Evolutionary conservation across 2,113 vertebrate species (phyloP).

Genomic region (Cichladusa arquata): DNA sequence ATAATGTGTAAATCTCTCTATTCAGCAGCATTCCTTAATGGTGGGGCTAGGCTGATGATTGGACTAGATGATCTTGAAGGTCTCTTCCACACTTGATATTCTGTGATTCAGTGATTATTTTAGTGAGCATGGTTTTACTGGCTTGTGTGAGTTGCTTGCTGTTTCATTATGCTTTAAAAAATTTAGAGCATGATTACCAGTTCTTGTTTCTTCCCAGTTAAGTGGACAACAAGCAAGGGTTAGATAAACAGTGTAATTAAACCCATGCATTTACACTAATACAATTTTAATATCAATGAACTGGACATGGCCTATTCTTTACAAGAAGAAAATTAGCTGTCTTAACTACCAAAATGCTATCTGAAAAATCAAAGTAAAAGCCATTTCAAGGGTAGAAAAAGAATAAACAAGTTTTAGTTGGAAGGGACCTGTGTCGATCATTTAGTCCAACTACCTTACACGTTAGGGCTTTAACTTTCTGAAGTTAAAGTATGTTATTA

Average conservation of each 20-base stretch:
- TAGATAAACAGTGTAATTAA: neutral
- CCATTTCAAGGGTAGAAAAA: neutral
- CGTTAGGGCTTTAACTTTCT: neutral
- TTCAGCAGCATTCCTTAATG: neutral
- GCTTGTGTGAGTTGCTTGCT: neutral
- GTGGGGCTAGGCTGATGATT: neutral
- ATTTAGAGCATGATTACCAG: neutral
- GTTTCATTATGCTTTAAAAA: neutral
- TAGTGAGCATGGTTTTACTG: neutral
- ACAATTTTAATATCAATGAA: neutral
- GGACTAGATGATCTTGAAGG: neutral
- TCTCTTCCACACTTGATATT: neutral
- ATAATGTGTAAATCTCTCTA: neutral
- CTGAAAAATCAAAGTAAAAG: neutral
- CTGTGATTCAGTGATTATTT: neutral
- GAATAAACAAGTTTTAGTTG: neutral
- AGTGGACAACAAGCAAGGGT: neutral
- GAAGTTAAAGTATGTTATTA: neutral
- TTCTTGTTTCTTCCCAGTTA: neutral
- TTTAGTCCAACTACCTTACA: neutral
- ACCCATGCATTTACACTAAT: fast-evolving
- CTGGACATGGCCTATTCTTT: neutral
- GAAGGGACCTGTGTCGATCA: neutral
- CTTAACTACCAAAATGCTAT: neutral
- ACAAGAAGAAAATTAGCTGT: neutral